A percentile compares a stretch with the other conserved stretches of the same genome.
Evolutionary conservation across 64 coral and sea anemone genomes (phyloP).

Genomic region (Pocillopora verrucosa): DNA sequence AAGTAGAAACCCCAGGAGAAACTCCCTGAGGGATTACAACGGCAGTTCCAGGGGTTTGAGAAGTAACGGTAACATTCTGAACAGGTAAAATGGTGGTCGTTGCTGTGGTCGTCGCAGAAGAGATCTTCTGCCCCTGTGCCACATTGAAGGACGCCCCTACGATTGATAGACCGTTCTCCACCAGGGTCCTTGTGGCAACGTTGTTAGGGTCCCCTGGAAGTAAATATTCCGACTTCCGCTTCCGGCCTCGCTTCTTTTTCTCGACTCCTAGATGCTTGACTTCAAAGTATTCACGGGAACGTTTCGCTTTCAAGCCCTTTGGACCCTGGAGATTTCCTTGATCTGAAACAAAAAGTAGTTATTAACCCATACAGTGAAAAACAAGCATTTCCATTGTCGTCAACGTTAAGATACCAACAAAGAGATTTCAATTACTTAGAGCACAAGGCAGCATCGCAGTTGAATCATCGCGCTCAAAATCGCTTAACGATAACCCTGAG

Average conservation of each 20-base stretch:
- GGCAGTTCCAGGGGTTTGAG: conserved; percentile 35
- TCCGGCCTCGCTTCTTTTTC: conserved; percentile 95
- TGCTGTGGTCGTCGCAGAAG: neutral
- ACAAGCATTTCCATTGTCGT: neutral
- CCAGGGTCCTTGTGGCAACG: conserved; percentile 9
- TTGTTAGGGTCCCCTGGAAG: conserved; percentile 29
- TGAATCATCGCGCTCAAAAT: neutral
- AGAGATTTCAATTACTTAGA: neutral
- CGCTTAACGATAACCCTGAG: neutral
- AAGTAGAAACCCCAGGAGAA: conserved; percentile 13
- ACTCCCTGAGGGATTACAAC: conserved; percentile 21
- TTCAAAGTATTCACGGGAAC: conserved; percentile 97
- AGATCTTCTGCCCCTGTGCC: conserved; percentile 22
- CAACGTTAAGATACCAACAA: neutral
- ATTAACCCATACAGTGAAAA: neutral
- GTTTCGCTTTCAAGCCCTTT: conserved; percentile 97
- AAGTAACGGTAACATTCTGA: conserved; percentile 25
- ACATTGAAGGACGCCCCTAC: conserved; percentile 13
- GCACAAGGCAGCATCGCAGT: neutral
- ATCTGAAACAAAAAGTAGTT: conserved; percentile 57
- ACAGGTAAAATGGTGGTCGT: neutral
- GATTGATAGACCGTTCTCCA: conserved; percentile 39
- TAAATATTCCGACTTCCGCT: conserved; percentile 73
- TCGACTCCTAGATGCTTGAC: conserved; percentile 96
- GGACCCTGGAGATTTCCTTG: conserved; percentile 97